Base-by-base conservation (phyloP, 2,888 invertebrate genomes). In the Celastrina argiolus region DNA sequence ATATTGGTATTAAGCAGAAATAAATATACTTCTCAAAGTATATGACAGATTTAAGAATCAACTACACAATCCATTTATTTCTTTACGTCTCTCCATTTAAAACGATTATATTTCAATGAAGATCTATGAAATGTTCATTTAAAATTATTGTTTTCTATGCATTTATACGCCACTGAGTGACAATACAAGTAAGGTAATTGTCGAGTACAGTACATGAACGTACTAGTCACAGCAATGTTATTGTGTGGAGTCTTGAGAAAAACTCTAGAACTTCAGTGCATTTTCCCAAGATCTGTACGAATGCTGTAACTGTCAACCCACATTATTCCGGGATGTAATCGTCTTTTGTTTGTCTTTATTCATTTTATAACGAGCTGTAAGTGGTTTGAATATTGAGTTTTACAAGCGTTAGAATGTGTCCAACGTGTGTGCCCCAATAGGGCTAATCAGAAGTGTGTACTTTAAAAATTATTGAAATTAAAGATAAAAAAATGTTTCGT, bases 311-410 rank as follows among this genome's bases (percentile, higher is more conserved):
- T 51, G 51, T 51, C 51, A 26, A 51, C 14, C 51, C 5, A 51
- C 22, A 51, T 51, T 51, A 51, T 51, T 51, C 51, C 51, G 51
- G 51, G 51, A 51, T 22, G 51, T 26, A 51, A 26, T 51, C 14
- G 51, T 51, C 5, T 12, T 51, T 51, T 51, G 10, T 26, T 22
- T 51, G 22, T 7, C 12, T 16, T 51, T 51, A 22, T 51, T 45
- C 6, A 18, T 16, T 16, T 18, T 45, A 18, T 45, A 18, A 45
- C 16, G 10, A 45, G 45, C 45, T 45, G 16, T 45, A 45, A 45
- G 45, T 45, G 45, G 22, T 51, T 36, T 6, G 10, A 12, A 36
- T 36, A 36, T 36, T 36, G 10, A 12, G 12, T 36, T 12, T 51
- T 45, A 18, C 22, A 12, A 22, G 22, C 26, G 12, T 14, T 22